Base-by-base conservation (phyloP, 2,888 invertebrate genomes). In the Schizotus pectinicornis region DNA sequence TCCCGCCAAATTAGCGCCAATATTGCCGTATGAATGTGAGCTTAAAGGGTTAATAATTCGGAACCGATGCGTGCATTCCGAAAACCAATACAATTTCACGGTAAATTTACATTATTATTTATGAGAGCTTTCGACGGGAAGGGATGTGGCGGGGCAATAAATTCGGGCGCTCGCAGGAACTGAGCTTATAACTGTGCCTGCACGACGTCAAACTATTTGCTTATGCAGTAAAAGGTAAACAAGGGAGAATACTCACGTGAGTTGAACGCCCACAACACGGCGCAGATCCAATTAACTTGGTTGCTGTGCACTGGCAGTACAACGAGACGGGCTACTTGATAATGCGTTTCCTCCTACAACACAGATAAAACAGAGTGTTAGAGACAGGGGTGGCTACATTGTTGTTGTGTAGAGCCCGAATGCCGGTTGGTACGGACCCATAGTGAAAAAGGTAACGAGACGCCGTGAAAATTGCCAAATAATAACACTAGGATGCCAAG, bases 221-320 rank as follows among this genome's bases (percentile, higher is more conserved):
- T 32, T 52, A 57, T 57, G 57, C 57, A 57, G 52, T 49, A 50
- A 59, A 36, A 59, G 54, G 46, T 59, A 55, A 59, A 59, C 55
- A 59, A 11, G 55, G 46, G 54, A 41, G 55, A 55, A 59, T 43
- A 59, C 59, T 59, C 55, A 59, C 55, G 54, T 50, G 46, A 59
- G 33, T 50, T 43, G 12, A 41, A 54, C 59, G 55, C 59, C 59
- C 59, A 59, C 50, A 39, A 55, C 54, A 54, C 59, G 30, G 39
- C 38, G 39, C 59, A 39, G 59, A 59, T 59, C 55, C 54, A 59
- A 59, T 59, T 59, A 59, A 59, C 54, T 35, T 33, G 30, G 50
- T 55, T 59, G 50, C 45, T 41, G 38, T 46, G 37, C 59, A 46
- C 36, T 34, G 34, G 30, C 13, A 3, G 22, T 32, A 42, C 42